Evolutionary conservation across 2,113 vertebrate species (phyloP).

Genomic region (Naja naja): DNA sequence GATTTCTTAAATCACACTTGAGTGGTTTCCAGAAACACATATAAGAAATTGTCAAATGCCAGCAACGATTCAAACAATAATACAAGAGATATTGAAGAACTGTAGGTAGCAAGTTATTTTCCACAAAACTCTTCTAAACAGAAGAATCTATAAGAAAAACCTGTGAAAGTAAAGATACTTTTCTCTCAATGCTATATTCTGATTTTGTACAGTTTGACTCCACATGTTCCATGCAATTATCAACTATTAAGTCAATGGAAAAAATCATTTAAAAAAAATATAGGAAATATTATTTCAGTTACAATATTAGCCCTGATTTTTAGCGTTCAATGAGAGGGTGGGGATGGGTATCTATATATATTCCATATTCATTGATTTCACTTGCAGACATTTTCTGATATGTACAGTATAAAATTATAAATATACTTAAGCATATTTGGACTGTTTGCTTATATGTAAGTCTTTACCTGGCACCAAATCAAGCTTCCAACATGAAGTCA

Average conservation of each 20-base stretch:
- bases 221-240: neutral
- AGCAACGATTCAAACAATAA: slow-evolving; percentile 10
- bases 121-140: slow-evolving; percentile 1
- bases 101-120: neutral
- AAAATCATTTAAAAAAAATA: neutral
- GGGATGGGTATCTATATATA: neutral
- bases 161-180: neutral
- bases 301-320: neutral
- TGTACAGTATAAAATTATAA: neutral
- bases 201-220: neutral
- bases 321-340: neutral
- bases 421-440: neutral
- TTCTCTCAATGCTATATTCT: neutral
- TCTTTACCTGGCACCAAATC: neutral
- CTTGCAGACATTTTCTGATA: neutral
- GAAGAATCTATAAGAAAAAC: neutral
- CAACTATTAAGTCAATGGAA: neutral
- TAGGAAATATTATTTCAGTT: neutral
- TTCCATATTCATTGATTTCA: neutral
- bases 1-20: slow-evolving; percentile 56
- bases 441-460: neutral
- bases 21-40: slow-evolving; percentile 25
- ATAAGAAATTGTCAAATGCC: slow-evolving; percentile 21
- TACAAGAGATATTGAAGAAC: slow-evolving; percentile 10
- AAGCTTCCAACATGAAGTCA: neutral